Conservation (phyloP, 2,797 vertebrate genomes). For the Enteromius radiatus region DNA sequence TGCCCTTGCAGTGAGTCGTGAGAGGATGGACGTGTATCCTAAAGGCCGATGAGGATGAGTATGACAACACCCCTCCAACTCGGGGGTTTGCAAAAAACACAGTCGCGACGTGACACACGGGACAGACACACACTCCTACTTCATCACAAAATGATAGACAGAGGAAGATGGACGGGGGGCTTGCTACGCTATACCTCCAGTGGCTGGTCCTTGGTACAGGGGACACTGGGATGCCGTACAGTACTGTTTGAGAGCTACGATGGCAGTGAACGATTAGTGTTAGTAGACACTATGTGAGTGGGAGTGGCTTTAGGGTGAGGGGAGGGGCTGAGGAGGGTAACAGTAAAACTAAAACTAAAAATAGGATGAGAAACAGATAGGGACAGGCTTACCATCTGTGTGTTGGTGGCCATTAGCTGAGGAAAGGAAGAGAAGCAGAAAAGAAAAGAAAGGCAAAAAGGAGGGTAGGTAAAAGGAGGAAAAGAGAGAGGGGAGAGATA, state of each 20-base stretch:
- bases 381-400: slow-evolving; percentile 95
- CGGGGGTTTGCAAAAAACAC: slow-evolving; percentile 37
- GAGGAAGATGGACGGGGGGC: slow-evolving; percentile 39
- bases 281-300: slow-evolving; percentile 50
- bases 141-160: slow-evolving; percentile 59
- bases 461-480: slow-evolving; percentile 76
- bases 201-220: slow-evolving; percentile 35
- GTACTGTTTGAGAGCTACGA: slow-evolving; percentile 22
- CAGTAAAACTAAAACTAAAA: slow-evolving; percentile 70
- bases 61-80: slow-evolving; percentile 42
- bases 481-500: slow-evolving; percentile 78
- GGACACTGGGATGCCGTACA: slow-evolving; percentile 7
- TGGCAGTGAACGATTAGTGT: slow-evolving; percentile 24
- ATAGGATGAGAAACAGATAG: slow-evolving; percentile 80
- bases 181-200: slow-evolving; percentile 45
- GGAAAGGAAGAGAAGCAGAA: slow-evolving; percentile 90
- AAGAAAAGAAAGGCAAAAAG: slow-evolving; percentile 86
- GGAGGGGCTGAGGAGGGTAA: slow-evolving; percentile 43
- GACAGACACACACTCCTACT: slow-evolving; percentile 57
- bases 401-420: slow-evolving; percentile 98
- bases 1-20: slow-evolving; percentile 60
- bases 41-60: slow-evolving; percentile 43
- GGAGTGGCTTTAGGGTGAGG: slow-evolving; percentile 48
- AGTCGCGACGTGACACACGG: slow-evolving; percentile 22
- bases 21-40: slow-evolving; percentile 47